Base-by-base conservation (phyloP, 1,140 invertebrate species). In the Thaumetopoea pityocampa region DNA sequence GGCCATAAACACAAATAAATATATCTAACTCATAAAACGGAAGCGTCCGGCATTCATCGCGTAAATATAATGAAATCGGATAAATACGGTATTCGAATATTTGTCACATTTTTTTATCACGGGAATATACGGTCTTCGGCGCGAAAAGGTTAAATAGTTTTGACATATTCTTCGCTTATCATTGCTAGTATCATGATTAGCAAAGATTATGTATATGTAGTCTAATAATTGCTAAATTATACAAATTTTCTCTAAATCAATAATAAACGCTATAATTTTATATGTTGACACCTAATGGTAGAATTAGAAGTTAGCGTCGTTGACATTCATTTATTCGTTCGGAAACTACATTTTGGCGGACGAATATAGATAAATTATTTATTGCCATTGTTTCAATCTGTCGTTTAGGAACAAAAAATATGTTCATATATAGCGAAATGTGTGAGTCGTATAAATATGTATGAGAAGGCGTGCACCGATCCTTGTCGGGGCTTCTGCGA, bases 361-460 rank as follows among this genome's bases (percentile, higher is more conserved):
- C 42, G 38, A 44, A 42, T 44, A 44, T 20, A 37, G 34, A 46
- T 51, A 45, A 51, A 51, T 57, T 45, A 44, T 45, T 27, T 45
- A 48, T 49, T 37, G 24, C 17, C 36, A 36, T 7, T 38, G 1
- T 24, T 9, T 23, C 3, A 5, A 35, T 7, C 17, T 14, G 3
- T 18, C 27, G 18, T 22, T 15, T 19, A 33, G 23, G 35, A 14
- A 14, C 23, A 42, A 37, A 19, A 42, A 38, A 51, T 49, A 45
- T 50, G 47, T n/a, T n/a, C n/a, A n/a, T n/a, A n/a, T n/a, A n/a
- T 42, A 37, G 29, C 41, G 49, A 52, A n/a, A 59, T 51, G 52
- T 45, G 47, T 44, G 45, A 51, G 45, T 53, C 33, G 35, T 69
- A 66, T 80, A 74, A 78, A 82, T 82, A 83, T 80, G 67, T 74